These are phyloP conservation scores for Smithornis capensis DNA, from an alignment of 2,113 vertebrate genomes.

Conservation along the genomic window DNA sequence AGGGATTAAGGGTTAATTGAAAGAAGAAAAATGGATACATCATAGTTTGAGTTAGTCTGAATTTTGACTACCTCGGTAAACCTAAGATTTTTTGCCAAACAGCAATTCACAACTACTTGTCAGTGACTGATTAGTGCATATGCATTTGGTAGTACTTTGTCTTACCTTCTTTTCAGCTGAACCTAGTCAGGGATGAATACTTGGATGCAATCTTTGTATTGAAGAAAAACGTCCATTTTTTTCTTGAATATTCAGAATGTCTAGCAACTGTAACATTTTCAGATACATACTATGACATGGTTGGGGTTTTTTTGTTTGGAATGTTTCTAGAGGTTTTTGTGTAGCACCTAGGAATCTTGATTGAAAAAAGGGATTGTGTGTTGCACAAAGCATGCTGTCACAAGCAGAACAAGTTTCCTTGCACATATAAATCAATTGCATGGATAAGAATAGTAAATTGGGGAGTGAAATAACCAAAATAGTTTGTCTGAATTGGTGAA, in stretches of 20 bases:
- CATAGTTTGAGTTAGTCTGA: not conserved
- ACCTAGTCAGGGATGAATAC: not conserved
- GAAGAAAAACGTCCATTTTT: not conserved
- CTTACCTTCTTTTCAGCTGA: not conserved
- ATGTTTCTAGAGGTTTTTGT: not conserved
- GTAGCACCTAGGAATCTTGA: not conserved
- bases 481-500: not conserved
- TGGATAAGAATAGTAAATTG: not conserved
- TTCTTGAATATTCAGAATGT: not conserved
- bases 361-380: fast-evolving
- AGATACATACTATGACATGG: not conserved
- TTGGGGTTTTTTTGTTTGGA: not conserved
- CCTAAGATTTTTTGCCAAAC: not conserved
- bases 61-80: not conserved
- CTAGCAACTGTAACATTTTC: not conserved
- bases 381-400: not conserved
- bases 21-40: not conserved
- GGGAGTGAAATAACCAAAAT: not conserved
- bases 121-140: not conserved
- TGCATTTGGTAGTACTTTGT: not conserved
- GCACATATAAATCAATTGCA: not conserved
- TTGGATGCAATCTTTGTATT: not conserved
- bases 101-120: not conserved
- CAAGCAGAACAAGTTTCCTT: not conserved
- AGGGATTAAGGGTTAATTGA: not conserved